Base-by-base conservation (phyloP, 1,140 invertebrate genomes). In the Brachystomella parvula region DNA sequence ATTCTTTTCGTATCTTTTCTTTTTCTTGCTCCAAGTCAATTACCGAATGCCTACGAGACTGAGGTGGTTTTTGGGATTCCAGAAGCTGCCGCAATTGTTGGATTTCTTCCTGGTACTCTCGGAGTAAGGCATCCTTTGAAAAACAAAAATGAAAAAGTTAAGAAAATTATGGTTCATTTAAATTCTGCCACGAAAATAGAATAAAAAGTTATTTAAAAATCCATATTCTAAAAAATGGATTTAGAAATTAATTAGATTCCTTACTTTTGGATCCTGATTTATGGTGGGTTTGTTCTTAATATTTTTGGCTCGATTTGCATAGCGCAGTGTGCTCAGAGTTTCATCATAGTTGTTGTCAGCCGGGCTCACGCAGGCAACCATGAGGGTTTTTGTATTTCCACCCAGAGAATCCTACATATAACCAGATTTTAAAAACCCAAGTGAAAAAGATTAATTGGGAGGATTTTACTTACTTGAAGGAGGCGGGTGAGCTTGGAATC, bases 191-290 rank as follows among this genome's bases (percentile, higher is more conserved):
- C n/a, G n/a, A n/a, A n/a, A n/a, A n/a, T n/a, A n/a, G n/a, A n/a
- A n/a, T n/a, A n/a, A n/a, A n/a, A n/a, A n/a, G n/a, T n/a, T n/a
- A n/a, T n/a, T n/a, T n/a, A n/a, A n/a, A n/a, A n/a, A n/a, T n/a
- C n/a, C n/a, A n/a, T n/a, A n/a, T n/a, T n/a, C n/a, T n/a, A n/a
- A n/a, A n/a, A n/a, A n/a, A n/a, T n/a, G n/a, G n/a, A n/a, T n/a
- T n/a, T n/a, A n/a, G n/a, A n/a, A n/a, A n/a, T n/a, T n/a, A n/a
- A n/a, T n/a, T n/a, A n/a, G n/a, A n/a, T n/a, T n/a, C n/a, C n/a
- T n/a, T n/a, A n/a, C n/a, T n/a, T n/a, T n/a, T 0, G 93, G 93
- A 78, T 96, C 89, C 78, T 96, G 92, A 78, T 96, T 96, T 12
- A 96, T 87, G 74, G 85, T 86, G 0, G 93, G 93, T 74, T 92